A percentile compares a stretch with the other conserved stretches of the same genome.
Conservation (phyloP, 1,140 invertebrate genomes). For the Bactericera cockerelli region DNA sequence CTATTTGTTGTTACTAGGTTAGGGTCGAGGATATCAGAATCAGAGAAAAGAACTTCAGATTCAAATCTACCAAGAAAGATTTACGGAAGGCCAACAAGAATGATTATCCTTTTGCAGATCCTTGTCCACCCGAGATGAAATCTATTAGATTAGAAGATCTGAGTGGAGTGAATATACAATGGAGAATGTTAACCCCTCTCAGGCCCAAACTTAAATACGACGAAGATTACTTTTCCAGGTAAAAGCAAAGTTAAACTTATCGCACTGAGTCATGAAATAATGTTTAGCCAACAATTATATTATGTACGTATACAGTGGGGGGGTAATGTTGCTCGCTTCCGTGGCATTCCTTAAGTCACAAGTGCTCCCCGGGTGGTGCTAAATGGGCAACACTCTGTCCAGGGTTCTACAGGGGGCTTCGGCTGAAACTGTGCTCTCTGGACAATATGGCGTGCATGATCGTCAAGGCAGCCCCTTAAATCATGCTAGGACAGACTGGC, state of each 20-base stretch:
- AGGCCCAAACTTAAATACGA: conserved; percentile 65
- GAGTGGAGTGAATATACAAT: conserved; percentile 72
- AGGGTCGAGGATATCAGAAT: conserved; percentile 48
- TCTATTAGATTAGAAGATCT: conserved; percentile 59
- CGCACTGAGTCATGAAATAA: too few species aligned
- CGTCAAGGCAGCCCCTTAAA: neutral
- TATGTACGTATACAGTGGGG: too few species aligned
- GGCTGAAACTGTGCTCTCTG: too few species aligned
- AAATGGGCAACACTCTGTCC: too few species aligned
- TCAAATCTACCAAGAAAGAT: conserved; percentile 48
- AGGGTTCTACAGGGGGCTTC: too few species aligned
- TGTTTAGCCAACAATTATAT: too few species aligned
- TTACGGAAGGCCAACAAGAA: conserved; percentile 35
- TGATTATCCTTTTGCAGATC: conserved; percentile 55
- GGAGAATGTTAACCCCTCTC: conserved; percentile 77
- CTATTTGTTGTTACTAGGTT: too few species aligned
- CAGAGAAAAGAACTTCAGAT: conserved; percentile 43
- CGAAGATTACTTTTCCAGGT: conserved; percentile 76
- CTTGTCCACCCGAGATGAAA: conserved; percentile 66
- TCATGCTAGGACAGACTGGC: neutral
- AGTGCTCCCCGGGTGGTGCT: too few species aligned
- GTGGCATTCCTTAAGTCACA: too few species aligned
- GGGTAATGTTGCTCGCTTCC: conserved; percentile 12
- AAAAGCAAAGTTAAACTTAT: conserved; percentile 16
- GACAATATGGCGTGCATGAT: too few species aligned